Evolutionary conservation across 2,888 invertebrate genomes (phyloP).

Genomic region (Cosmopolites sordidus): DNA sequence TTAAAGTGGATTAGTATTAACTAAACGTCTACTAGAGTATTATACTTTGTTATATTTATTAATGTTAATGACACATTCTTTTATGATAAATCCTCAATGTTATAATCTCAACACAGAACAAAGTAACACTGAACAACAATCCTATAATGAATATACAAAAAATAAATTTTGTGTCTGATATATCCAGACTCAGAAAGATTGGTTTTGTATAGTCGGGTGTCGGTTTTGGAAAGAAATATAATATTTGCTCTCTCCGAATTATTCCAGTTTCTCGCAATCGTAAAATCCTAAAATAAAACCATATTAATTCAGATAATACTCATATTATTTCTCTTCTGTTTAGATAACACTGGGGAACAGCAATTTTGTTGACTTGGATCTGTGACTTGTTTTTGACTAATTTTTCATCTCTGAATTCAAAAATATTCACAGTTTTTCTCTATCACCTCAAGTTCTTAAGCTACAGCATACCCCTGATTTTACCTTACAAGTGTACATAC

Average conservation of each 20-base stretch:
- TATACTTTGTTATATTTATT: neutral
- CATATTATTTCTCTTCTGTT: too few relatives aligned
- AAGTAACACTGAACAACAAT: neutral
- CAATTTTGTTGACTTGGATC: too few relatives aligned
- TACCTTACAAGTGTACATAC: too few relatives aligned
- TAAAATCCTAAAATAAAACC: constrained; percentile 7
- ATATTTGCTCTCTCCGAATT: constrained; percentile 3
- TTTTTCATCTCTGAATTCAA: too few relatives aligned
- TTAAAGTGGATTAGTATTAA: too few relatives aligned
- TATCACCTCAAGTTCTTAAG: too few relatives aligned
- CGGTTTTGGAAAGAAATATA: constrained; percentile 4
- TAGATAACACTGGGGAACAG: too few relatives aligned
- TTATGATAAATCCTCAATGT: too few relatives aligned
- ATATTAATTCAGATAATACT: too few relatives aligned
- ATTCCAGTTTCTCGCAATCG: constrained; percentile 6
- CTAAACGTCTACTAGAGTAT: neutral
- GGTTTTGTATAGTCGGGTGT: constrained; percentile 6
- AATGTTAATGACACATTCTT: neutral
- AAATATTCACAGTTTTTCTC: too few relatives aligned
- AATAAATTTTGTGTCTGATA: constrained; percentile 1
- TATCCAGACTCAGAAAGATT: constrained; percentile 3
- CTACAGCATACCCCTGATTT: too few relatives aligned
- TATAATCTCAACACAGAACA: constrained; percentile 3
- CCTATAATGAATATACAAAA: constrained; percentile 3
- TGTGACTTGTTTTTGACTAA: too few relatives aligned